Percentiles rank a stretch among this genome's conserved stretches.
Evolutionary conservation across 2,888 invertebrate species (phyloP).

Genomic region (Ormyrus rosae): DNA sequence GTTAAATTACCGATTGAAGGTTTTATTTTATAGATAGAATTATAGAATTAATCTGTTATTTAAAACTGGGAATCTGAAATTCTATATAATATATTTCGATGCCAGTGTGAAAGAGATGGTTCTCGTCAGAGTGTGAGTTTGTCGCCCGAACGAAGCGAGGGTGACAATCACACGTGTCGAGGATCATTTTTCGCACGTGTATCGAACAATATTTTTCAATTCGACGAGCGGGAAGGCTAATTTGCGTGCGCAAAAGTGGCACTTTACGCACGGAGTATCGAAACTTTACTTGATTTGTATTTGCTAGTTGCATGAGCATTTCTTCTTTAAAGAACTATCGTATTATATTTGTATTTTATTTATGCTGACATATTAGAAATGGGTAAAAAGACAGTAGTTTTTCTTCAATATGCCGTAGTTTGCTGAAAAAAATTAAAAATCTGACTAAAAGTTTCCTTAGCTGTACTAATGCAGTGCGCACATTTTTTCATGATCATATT

Average conservation of each 20-base stretch:
- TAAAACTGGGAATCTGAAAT: slow-evolving; percentile 36
- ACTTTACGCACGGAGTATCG: no score
- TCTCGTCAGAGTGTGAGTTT: no score
- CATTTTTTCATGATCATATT: neutral
- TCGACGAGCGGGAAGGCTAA: no score
- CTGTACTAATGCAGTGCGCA: slow-evolving; percentile 31
- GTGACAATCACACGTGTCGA: no score
- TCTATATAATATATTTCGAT: neutral
- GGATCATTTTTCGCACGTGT: no score
- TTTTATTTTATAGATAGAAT: neutral
- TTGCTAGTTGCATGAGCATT: slow-evolving; percentile 37
- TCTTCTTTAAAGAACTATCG: neutral
- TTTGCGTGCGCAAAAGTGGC: no score
- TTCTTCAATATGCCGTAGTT: neutral
- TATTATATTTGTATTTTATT: slow-evolving; percentile 30
- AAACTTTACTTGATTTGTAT: slow-evolving; percentile 11
- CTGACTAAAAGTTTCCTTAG: slow-evolving; percentile 27
- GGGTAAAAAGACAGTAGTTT: slow-evolving; percentile 42
- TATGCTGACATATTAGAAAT: slow-evolving; percentile 27
- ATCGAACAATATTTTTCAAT: no score
- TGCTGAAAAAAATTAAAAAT: slow-evolving; percentile 4
- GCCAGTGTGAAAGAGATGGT: no score
- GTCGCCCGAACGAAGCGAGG: no score
- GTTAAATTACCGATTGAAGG: slow-evolving; percentile 23
- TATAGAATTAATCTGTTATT: slow-evolving; percentile 14